phyloP scores from a whole-genome alignment of 2,797 vertebrate genomes.

The Varecia variegata region DNA sequence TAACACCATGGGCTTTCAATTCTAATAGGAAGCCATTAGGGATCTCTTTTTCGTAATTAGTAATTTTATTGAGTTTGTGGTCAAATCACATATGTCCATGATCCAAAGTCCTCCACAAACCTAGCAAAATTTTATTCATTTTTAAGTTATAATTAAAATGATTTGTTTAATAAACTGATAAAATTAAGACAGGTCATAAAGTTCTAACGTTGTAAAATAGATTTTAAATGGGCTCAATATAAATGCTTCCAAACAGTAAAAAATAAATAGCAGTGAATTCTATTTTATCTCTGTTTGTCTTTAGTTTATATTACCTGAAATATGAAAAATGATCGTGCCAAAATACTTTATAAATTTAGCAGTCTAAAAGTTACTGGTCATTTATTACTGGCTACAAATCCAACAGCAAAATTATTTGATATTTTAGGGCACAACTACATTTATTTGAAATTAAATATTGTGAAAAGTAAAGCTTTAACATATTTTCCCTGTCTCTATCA shows the following conservation, averaged over 20 bases:
- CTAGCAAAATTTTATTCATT: slow-evolving; percentile 34
- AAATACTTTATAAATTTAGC: slow-evolving; percentile 33
- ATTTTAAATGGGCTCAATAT: neutral
- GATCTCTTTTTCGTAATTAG: slow-evolving; percentile 43
- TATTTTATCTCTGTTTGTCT: slow-evolving; percentile 6
- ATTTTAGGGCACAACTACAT: slow-evolving; percentile 19
- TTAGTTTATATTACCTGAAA: slow-evolving; percentile 1
- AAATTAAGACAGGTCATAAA: slow-evolving; percentile 24
- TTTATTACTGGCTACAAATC: slow-evolving; percentile 43
- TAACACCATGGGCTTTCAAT: slow-evolving; percentile 25
- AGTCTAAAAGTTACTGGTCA: slow-evolving; percentile 37
- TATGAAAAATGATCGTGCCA: neutral
- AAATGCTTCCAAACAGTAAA: neutral
- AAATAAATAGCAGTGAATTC: neutral
- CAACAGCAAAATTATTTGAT: slow-evolving; percentile 30
- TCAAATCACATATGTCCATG: slow-evolving; percentile 33
- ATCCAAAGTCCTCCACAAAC: slow-evolving; percentile 27
- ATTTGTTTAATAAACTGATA: slow-evolving; percentile 43
- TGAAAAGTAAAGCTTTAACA: slow-evolving; percentile 27
- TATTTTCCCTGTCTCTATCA: slow-evolving; percentile 34
- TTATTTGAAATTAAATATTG: slow-evolving; percentile 55
- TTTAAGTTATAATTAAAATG: slow-evolving; percentile 37
- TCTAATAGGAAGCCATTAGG: slow-evolving; percentile 25
- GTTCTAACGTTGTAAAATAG: slow-evolving; percentile 21
- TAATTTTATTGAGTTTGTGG: slow-evolving; percentile 58